Evolutionary conservation across 2,797 vertebrate species (phyloP).

Genomic region (Anomalospiza imberbis): DNA sequence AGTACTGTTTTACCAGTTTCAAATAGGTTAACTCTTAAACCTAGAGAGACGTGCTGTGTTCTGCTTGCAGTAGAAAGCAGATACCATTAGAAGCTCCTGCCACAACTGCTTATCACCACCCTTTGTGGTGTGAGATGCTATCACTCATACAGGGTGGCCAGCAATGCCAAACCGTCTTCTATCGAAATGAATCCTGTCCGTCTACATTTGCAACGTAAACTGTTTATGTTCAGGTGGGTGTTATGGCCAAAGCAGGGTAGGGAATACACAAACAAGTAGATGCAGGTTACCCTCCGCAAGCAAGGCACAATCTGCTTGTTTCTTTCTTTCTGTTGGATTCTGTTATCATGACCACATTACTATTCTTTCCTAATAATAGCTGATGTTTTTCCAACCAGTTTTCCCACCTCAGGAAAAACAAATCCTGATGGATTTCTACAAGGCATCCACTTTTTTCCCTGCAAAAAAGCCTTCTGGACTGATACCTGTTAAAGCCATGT

Average conservation of each 20-base stretch:
- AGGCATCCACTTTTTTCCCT: neutral
- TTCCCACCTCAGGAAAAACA: neutral
- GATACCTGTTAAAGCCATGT: neutral
- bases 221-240: neutral
- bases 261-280: neutral
- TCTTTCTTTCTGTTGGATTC: neutral
- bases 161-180: neutral
- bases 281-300: neutral
- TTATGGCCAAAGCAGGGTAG: neutral
- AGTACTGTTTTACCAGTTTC: neutral
- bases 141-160: neutral
- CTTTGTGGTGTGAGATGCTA: neutral
- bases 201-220: neutral
- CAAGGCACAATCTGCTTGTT: neutral
- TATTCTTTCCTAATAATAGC: neutral
- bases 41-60: neutral
- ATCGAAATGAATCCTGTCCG: neutral
- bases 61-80: neutral
- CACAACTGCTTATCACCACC: neutral
- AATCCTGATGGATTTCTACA: neutral
- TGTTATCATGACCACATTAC: neutral
- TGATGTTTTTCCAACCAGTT: neutral
- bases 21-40: neutral
- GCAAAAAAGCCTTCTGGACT: neutral
- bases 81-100: neutral